phyloP scores from a whole-genome alignment of 1,140 invertebrate genomes.

The Brachionus manjavacas region DNA sequence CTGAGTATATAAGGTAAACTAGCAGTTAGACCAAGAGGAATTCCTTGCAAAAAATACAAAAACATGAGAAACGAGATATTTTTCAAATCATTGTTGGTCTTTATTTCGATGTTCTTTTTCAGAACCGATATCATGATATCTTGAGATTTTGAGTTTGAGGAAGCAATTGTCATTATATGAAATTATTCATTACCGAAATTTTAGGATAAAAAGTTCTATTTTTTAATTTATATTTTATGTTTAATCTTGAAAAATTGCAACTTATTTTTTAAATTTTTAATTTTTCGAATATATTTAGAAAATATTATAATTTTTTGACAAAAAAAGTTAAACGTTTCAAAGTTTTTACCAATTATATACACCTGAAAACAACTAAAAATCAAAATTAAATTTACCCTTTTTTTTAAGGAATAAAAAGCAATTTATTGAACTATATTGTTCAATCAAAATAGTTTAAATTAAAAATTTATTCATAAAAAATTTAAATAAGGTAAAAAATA shows the following conservation, averaged over 20 bases:
- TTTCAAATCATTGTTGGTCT: neutral
- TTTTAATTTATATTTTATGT: neutral
- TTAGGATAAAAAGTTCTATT: neutral
- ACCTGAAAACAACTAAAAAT: too few species aligned
- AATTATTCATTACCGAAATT: neutral
- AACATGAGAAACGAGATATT: conserved; percentile 65
- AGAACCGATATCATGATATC: neutral
- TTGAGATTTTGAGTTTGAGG: neutral
- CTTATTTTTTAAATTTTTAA: neutral
- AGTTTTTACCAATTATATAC: too few species aligned
- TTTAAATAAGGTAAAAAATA: too few species aligned
- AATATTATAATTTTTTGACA: too few species aligned
- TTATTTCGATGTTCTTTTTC: neutral
- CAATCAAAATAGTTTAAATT: too few species aligned
- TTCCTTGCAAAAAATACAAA: conserved; percentile 82
- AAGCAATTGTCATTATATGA: neutral
- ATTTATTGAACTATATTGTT: too few species aligned
- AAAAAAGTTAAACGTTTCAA: too few species aligned
- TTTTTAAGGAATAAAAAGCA: too few species aligned
- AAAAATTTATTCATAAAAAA: too few species aligned
- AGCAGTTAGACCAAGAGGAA: conserved; percentile 84
- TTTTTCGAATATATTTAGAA: neutral
- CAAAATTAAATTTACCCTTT: too few species aligned
- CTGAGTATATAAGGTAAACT: conserved; percentile 92
- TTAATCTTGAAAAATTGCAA: neutral